Percentiles rank a stretch among this genome's conserved stretches.
These are phyloP conservation scores for Intellagama lesueurii DNA, from an alignment of 2,797 vertebrate species.

Conservation along the genomic window DNA sequence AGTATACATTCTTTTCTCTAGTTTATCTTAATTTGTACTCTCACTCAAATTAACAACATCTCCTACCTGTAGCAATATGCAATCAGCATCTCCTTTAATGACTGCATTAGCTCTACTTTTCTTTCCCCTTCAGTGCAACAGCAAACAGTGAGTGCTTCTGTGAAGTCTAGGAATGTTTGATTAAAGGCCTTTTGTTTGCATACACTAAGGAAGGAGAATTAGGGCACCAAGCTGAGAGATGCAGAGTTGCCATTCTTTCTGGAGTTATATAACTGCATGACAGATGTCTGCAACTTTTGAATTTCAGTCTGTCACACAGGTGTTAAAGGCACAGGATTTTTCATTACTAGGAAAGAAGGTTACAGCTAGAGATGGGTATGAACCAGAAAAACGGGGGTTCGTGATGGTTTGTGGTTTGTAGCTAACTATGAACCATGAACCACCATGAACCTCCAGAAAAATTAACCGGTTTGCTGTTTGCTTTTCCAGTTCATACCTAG, in stretches of 20 bases:
- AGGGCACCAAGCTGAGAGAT: background rate
- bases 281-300: background rate
- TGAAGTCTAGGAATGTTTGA: background rate
- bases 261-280: background rate
- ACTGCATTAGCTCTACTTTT: slow-evolving; percentile 12
- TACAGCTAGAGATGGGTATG: too few species aligned
- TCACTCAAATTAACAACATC: slow-evolving; percentile 5
- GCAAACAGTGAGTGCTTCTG: background rate
- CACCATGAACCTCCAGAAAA: too few species aligned
- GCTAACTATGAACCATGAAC: too few species aligned
- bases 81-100: slow-evolving; percentile 21
- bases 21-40: slow-evolving; percentile 16
- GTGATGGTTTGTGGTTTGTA: too few species aligned
- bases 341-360: background rate
- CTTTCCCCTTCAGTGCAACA: background rate
- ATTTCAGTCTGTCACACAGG: background rate
- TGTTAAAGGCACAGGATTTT: background rate
- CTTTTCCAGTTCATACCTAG: too few species aligned
- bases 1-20: background rate
- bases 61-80: background rate
- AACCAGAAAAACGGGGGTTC: too few species aligned
- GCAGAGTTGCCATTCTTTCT: background rate
- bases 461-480: too few species aligned
- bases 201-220: background rate
- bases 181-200: slow-evolving; percentile 10